Percentiles rank a stretch among this genome's conserved stretches.
phyloP scores from a whole-genome alignment of 2,888 invertebrate species.

The Bhutanitis thaidina region DNA sequence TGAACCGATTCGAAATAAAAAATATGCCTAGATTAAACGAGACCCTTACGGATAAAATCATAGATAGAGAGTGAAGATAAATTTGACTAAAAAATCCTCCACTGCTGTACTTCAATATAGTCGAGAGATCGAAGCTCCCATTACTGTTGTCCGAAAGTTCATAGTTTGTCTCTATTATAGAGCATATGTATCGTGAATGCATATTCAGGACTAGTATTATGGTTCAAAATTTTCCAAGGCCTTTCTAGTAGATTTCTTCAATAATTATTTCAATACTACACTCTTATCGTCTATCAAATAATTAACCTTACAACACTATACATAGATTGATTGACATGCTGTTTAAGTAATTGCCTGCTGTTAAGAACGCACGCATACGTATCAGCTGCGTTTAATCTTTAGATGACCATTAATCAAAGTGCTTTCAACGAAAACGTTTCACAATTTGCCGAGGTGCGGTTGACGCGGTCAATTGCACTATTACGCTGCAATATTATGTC shows the following conservation, averaged over 20 bases:
- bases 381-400: constrained; percentile 26
- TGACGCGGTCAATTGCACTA: constrained; percentile 29
- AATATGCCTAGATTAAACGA: too few relatives aligned
- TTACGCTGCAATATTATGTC: constrained; percentile 33
- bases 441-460: constrained; percentile 31
- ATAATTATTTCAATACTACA: too few relatives aligned
- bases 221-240: neutral
- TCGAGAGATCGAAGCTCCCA: too few relatives aligned
- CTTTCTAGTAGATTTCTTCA: neutral
- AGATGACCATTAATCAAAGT: constrained; percentile 35
- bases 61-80: too few relatives aligned
- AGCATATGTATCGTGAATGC: too few relatives aligned
- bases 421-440: constrained; percentile 31
- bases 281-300: neutral
- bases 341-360: constrained; percentile 26
- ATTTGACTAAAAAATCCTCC: too few relatives aligned
- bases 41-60: too few relatives aligned
- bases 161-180: too few relatives aligned
- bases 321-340: constrained; percentile 27
- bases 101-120: too few relatives aligned
- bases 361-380: constrained; percentile 1
- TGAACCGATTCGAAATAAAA: too few relatives aligned
- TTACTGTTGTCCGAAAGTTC: too few relatives aligned
- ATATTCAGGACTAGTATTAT: too few relatives aligned
- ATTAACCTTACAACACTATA: constrained; percentile 18